Evolutionary conservation across 1,140 invertebrate genomes (phyloP).

Genomic region (Dreissena polymorpha): DNA sequence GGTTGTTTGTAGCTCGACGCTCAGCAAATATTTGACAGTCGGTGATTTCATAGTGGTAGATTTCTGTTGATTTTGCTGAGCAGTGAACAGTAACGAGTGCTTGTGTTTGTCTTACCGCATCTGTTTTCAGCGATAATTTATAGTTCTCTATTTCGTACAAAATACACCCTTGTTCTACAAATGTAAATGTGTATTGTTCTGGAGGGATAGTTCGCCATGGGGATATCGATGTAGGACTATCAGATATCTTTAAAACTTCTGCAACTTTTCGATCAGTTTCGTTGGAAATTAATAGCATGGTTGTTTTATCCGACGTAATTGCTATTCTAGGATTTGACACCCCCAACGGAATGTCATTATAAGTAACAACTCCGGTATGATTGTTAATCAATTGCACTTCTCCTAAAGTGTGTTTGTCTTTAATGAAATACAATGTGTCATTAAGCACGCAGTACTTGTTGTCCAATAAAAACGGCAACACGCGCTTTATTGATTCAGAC

Average conservation of each 20-base stretch:
- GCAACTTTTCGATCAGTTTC: not conserved
- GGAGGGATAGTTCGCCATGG: not conserved
- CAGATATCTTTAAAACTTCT: not conserved
- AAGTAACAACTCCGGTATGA: not conserved
- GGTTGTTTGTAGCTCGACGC: too few species aligned
- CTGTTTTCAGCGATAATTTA: conserved; percentile 3
- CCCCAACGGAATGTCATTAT: not conserved
- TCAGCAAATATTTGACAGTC: too few species aligned
- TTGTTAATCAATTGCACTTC: conserved; percentile 8
- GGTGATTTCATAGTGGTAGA: too few species aligned
- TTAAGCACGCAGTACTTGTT: conserved; percentile 14
- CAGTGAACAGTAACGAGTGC: not conserved
- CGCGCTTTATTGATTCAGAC: not conserved
- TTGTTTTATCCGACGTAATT: not conserved
- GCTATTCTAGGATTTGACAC: conserved; percentile 13
- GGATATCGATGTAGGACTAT: conserved; percentile 2
- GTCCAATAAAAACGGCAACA: conserved; percentile 6
- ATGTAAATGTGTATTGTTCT: conserved; percentile 2
- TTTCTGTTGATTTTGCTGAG: too few species aligned
- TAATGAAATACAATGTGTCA: conserved; percentile 16
- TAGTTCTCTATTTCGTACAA: not conserved
- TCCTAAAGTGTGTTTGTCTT: conserved; percentile 7
- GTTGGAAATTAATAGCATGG: not conserved
- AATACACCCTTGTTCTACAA: conserved; percentile 5
- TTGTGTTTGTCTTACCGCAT: not conserved